A percentile compares a stretch with the other conserved stretches of the same genome.
Conservation (phyloP, 2,113 vertebrate species). For the Gallinago jamesoni region DNA sequence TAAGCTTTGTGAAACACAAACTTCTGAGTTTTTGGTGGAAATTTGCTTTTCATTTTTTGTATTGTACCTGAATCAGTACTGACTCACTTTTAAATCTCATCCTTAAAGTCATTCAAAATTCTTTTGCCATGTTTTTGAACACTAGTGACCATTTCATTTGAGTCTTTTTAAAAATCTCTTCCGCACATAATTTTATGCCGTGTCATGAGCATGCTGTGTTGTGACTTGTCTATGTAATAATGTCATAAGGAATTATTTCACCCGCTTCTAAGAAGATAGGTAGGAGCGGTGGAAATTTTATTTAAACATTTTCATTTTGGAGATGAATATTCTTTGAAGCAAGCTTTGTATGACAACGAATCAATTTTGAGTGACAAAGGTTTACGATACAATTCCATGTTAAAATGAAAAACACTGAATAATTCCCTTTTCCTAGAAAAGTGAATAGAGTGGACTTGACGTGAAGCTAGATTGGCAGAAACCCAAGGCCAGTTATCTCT, state of each 20-base stretch:
- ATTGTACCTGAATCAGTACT: neutral
- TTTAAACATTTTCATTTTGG: neutral
- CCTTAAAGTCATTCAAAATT: neutral
- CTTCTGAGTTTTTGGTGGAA: neutral
- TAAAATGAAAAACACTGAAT: neutral
- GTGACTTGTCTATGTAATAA: neutral
- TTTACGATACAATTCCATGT: neutral
- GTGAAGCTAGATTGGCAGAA: neutral
- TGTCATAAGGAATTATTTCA: neutral
- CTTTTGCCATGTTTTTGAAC: neutral
- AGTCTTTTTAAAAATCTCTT: neutral
- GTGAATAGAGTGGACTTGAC: neutral
- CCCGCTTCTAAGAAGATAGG: neutral
- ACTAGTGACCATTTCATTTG: neutral
- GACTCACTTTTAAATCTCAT: neutral
- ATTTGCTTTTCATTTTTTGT: neutral
- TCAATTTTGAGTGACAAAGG: neutral
- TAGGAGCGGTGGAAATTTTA: neutral
- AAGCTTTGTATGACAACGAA: neutral
- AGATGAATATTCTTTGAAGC: neutral
- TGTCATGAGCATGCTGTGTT: neutral
- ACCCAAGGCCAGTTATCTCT: neutral
- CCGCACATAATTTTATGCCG: neutral
- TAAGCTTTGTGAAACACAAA: neutral
- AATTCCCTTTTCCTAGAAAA: neutral